Conservation (phyloP, 1,140 invertebrate genomes). For the Arctopsyche grandis region DNA sequence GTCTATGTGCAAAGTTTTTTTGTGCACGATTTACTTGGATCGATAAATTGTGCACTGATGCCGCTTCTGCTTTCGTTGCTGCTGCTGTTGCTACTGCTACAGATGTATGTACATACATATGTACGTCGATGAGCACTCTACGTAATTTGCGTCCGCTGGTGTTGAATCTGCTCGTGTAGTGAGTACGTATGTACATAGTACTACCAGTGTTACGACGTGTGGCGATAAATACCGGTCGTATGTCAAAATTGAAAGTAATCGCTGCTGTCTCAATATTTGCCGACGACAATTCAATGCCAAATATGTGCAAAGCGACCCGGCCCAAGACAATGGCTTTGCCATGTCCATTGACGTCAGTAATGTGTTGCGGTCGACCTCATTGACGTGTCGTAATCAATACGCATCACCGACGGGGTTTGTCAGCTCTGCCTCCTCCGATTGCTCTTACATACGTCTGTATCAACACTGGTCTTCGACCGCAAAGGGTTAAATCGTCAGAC, state of each 20-base stretch:
- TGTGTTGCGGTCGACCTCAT: conserved; percentile 22
- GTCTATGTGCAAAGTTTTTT: no score
- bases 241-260: conserved; percentile 12
- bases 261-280: conserved; percentile 14
- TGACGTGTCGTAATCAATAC: conserved; percentile 33
- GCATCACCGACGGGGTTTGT: background rate
- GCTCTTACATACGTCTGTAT: background rate
- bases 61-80: no score
- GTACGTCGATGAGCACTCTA: no score
- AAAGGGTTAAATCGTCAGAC: no score
- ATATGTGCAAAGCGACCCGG: background rate
- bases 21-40: no score
- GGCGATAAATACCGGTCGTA: background rate
- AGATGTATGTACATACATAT: no score
- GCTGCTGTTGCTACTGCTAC: no score
- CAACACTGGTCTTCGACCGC: background rate
- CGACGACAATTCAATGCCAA: conserved; percentile 16
- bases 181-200: no score
- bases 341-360: conserved; percentile 21
- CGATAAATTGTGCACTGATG: no score
- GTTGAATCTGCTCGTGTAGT: no score
- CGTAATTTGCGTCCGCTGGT: no score
- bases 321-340: background rate
- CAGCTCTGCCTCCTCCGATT: background rate
- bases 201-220: no score